Conservation (phyloP, 2,888 invertebrate species). For the Prosopocoilus inquinatus region DNA sequence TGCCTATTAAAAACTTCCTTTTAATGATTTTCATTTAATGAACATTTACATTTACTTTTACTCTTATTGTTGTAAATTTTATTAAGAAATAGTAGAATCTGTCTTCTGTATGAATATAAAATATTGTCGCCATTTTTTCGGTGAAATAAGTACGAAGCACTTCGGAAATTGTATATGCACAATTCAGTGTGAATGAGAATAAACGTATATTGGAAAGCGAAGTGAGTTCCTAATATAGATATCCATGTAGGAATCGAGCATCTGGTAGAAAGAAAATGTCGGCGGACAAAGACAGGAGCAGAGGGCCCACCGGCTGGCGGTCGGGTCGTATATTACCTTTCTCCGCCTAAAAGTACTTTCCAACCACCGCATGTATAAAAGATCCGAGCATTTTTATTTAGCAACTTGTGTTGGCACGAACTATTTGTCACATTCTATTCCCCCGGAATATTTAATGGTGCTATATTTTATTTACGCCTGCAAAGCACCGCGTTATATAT, state of each 20-base stretch:
- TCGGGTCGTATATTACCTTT: conserved; percentile 29
- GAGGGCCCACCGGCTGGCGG: conserved; percentile 20
- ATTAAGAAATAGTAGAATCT: background rate
- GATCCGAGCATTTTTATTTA: conserved; percentile 37
- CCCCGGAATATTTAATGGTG: conserved; percentile 36
- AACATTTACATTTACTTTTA: background rate
- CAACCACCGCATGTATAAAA: conserved; percentile 37
- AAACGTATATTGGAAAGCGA: conserved; percentile 3
- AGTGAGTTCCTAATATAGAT: conserved; percentile 2
- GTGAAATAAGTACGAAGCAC: too few relatives aligned
- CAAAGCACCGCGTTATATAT: conserved; percentile 10
- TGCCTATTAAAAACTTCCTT: too few relatives aligned
- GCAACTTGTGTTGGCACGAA: conserved; percentile 36
- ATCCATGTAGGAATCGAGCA: conserved; percentile 12
- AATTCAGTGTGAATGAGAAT: background rate
- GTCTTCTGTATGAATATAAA: too few relatives aligned
- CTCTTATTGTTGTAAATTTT: background rate
- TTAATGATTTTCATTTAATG: background rate
- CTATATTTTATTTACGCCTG: conserved; percentile 30
- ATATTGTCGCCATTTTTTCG: too few relatives aligned
- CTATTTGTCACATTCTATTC: conserved; percentile 41
- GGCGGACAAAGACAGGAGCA: conserved; percentile 12
- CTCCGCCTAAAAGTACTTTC: conserved; percentile 30
- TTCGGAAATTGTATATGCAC: too few relatives aligned
- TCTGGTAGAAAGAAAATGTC: conserved; percentile 8